These are phyloP conservation scores for Cantharis lateralis DNA, from an alignment of 2,888 invertebrate species.

Conservation along the genomic window DNA sequence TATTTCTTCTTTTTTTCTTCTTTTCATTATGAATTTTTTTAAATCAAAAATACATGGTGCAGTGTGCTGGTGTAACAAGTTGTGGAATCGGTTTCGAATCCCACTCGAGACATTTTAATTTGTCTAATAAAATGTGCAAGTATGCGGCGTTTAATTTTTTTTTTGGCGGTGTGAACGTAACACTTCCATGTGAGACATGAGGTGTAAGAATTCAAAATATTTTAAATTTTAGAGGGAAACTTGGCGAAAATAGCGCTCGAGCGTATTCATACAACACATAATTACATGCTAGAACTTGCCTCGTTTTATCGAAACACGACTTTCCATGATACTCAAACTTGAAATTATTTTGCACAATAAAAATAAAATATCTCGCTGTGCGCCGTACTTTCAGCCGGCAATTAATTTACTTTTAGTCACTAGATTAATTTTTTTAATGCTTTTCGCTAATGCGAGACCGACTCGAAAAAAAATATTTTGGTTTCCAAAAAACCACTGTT, in stretches of 20 bases:
- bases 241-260: neutral
- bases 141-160: neutral
- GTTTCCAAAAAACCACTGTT: too few species aligned
- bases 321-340: neutral
- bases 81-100: neutral
- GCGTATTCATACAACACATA: neutral
- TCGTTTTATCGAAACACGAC: neutral
- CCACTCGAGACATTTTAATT: neutral
- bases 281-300: neutral
- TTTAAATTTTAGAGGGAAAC: neutral
- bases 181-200: neutral
- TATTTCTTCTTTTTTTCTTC: too few species aligned
- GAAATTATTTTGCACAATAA: neutral
- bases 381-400: neutral
- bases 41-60: too few species aligned
- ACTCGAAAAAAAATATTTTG: neutral
- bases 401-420: neutral
- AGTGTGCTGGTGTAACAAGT: too few species aligned
- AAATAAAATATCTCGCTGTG: neutral
- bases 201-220: neutral
- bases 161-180: neutral
- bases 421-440: neutral
- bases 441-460: neutral
- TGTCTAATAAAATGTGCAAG: neutral
- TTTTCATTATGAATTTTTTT: too few species aligned